Evolutionary conservation across 2,888 invertebrate genomes (phyloP), one percentile per base, ranked within the genome.

Genomic region (Helleia helle): DNA sequence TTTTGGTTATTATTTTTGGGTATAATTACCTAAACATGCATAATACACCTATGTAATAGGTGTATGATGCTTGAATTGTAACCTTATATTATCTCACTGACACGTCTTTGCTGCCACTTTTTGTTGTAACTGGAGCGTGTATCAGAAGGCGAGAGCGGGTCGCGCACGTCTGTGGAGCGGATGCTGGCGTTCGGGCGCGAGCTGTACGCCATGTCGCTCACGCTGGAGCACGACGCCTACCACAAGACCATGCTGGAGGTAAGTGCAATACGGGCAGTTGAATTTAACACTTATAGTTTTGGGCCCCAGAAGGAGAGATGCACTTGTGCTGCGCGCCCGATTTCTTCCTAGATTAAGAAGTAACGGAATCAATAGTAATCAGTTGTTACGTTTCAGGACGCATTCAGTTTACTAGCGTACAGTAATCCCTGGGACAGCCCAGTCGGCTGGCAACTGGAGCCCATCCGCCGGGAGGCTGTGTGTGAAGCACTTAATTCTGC

Each of bases 361-460:
- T n/a, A n/a, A n/a, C n/a, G n/a, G n/a, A n/a, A n/a, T n/a, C n/a
- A n/a, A n/a, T n/a, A n/a, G n/a, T n/a, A n/a, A 5, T 7, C 9
- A n/a, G 22, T 34, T 7, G 0, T 13, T 17, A 17, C 25, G 3
- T 55, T 74, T 15, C 86, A 97, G 93, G 95, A 98, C 83, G 98
- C 98, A 66, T 99, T 98, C 87, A 97, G 97, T 86, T 88, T 99
- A 68, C 87, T 99, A 67, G 98, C 98, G 36, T 99, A 99, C 84
- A 93, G 96, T 58, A 97, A 99, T 87, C 99, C 98, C 18, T 97
- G 96, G 96, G 92, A 91, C 65, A 97, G 97, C 79, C 97, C 97
- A 11, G 93, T 98, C 47, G 97, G 97, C 47, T 96, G 95, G 93
- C 96, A 97, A 79, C 87, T 99, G 59, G 93, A 96, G 76, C 94